phyloP scores from a whole-genome alignment of 2,113 vertebrate species.

The Tautogolabrus adspersus region DNA sequence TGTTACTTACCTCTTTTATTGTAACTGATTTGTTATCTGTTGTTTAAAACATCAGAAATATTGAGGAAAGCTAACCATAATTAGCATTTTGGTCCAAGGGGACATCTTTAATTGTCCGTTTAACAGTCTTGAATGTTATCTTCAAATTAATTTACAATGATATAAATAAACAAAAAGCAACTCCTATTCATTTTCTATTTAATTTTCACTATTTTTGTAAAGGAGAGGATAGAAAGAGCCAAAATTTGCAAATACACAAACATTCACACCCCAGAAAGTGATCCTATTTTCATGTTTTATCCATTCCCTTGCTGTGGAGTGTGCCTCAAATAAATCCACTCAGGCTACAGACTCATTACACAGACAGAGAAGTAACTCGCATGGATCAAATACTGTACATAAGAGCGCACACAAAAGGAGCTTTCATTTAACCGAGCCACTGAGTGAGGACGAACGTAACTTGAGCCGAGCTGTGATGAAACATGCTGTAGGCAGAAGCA shows the following conservation, averaged over 20 bases:
- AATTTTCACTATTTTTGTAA: too few relatives aligned
- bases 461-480: slow-evolving; percentile 68
- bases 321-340: slow-evolving; percentile 2
- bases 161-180: too few relatives aligned
- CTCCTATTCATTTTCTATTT: too few relatives aligned
- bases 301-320: not conserved
- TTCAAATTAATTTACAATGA: too few relatives aligned
- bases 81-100: too few relatives aligned
- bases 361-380: slow-evolving; percentile 39
- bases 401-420: slow-evolving; percentile 57
- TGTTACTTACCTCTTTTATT: too few relatives aligned
- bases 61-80: too few relatives aligned
- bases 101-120: too few relatives aligned
- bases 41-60: too few relatives aligned
- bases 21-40: too few relatives aligned
- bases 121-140: too few relatives aligned
- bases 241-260: not conserved
- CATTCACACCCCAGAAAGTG: not conserved
- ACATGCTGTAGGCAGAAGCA: slow-evolving; percentile 61
- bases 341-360: slow-evolving; percentile 50
- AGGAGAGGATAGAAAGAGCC: not conserved
- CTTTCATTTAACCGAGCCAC: slow-evolving; percentile 65
- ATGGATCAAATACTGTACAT: slow-evolving; percentile 64
- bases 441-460: slow-evolving; percentile 55
- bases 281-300: slow-evolving; percentile 14